Evolutionary conservation across 2,797 vertebrate species (phyloP).

Genomic region (Myiotriccus ornatus): DNA sequence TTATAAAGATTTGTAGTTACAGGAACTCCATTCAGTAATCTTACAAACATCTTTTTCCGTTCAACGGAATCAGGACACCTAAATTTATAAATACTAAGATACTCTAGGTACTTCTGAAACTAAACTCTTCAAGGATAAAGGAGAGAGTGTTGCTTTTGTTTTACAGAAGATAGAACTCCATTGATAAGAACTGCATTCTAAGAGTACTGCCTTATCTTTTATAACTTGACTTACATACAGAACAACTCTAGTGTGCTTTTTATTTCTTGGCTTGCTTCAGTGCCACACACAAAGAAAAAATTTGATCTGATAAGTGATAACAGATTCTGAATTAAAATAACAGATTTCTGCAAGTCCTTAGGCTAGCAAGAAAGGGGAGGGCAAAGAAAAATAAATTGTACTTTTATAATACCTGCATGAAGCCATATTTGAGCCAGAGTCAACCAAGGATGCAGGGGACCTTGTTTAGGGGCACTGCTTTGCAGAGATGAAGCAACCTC

Average conservation of each 20-base stretch:
- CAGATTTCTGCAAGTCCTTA: not conserved
- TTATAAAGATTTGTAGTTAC: not conserved
- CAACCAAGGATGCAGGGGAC: constrained; percentile 97
- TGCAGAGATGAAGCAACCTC: constrained; percentile 96
- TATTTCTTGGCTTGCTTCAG: not conserved
- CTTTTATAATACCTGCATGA: constrained; percentile 86
- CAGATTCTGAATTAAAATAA: not conserved
- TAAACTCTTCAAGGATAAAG: not conserved
- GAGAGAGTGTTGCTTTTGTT: not conserved
- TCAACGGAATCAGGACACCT: not conserved
- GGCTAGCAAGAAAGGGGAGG: not conserved
- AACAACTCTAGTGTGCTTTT: not conserved
- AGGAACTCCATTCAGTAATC: not conserved
- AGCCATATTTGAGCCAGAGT: constrained; percentile 99
- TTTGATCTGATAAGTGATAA: not conserved
- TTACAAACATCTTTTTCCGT: not conserved
- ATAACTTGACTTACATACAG: not conserved
- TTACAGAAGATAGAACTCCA: not conserved
- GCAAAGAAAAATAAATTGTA: not conserved
- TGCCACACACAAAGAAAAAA: not conserved
- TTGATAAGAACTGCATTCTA: not conserved
- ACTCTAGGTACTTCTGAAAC: not conserved
- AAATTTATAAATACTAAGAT: not conserved
- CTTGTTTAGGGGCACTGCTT: constrained; percentile 95
- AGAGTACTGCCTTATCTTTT: not conserved